Percentiles rank a stretch among this genome's conserved stretches.
phyloP scores from a whole-genome alignment of 1,140 invertebrate genomes.

The Dinothrombium tinctorium region DNA sequence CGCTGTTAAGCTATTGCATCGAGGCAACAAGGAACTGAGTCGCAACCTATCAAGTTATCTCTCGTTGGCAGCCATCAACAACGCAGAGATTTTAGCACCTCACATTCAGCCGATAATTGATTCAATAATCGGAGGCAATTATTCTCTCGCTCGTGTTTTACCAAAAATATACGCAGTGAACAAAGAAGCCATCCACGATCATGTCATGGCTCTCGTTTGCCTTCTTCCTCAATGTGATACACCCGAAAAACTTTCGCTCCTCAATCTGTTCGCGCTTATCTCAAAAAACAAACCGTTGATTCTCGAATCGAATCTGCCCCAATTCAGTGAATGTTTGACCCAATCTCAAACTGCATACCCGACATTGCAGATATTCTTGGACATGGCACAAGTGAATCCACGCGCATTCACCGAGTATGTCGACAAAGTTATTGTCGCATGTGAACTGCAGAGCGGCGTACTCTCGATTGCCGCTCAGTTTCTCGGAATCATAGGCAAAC shows the following conservation, averaged over 20 bases:
- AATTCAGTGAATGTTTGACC: slow-evolving; percentile 43
- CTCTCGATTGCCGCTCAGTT: slow-evolving; percentile 25
- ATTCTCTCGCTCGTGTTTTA: slow-evolving; percentile 52
- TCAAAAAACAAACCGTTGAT: slow-evolving; percentile 50
- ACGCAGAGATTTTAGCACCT: slow-evolving; percentile 52
- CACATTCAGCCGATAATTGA: slow-evolving; percentile 71
- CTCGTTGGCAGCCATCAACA: slow-evolving; percentile 71
- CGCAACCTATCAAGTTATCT: slow-evolving; percentile 72
- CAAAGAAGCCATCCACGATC: slow-evolving; percentile 52
- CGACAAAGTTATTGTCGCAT: slow-evolving; percentile 36
- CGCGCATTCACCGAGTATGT: slow-evolving; percentile 39
- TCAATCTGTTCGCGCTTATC: slow-evolving; percentile 52
- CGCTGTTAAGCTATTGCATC: slow-evolving; percentile 67
- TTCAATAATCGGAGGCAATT: slow-evolving; percentile 64
- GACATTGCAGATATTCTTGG: slow-evolving; percentile 48
- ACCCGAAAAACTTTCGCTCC: slow-evolving; percentile 52
- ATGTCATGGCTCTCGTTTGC: slow-evolving; percentile 51
- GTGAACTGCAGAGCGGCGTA: slow-evolving; percentile 37
- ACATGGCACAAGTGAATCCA: slow-evolving; percentile 40
- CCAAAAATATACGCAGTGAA: slow-evolving; percentile 68
- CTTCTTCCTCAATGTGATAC: slow-evolving; percentile 53
- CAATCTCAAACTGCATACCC: slow-evolving; percentile 29
- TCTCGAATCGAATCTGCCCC: slow-evolving; percentile 45
- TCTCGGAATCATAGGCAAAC: slow-evolving; percentile 21
- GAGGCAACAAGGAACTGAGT: slow-evolving; percentile 64